Conservation (phyloP, 2,797 vertebrate genomes). For the Chromobotia macracanthus region DNA sequence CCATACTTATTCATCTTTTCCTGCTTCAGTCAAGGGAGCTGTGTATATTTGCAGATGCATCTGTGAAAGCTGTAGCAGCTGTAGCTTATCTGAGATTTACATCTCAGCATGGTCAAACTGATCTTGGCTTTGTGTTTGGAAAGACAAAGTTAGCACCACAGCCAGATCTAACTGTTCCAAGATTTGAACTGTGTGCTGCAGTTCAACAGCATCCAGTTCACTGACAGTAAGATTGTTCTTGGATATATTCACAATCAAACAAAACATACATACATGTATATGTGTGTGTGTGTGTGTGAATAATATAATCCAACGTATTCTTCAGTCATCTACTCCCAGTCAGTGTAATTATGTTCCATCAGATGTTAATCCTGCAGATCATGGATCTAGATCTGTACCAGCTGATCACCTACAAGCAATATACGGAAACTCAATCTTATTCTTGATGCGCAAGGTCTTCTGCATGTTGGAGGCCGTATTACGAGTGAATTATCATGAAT, state of each 20-base stretch:
- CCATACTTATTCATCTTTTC: not conserved
- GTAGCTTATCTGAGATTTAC: not conserved
- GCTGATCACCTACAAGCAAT: not conserved
- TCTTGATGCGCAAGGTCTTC: not conserved
- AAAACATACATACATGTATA: too few species aligned
- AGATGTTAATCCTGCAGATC: conserved; percentile 11
- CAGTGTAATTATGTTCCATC: conserved; percentile 35
- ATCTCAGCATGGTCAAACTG: not conserved
- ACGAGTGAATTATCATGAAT: not conserved
- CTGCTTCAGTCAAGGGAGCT: not conserved
- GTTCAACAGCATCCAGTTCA: not conserved
- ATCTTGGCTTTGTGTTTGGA: not conserved
- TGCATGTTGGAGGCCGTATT: not conserved
- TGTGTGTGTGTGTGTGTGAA: too few species aligned
- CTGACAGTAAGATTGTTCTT: not conserved
- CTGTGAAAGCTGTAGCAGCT: not conserved
- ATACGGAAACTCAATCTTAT: not conserved
- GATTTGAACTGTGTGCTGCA: not conserved
- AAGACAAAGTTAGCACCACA: not conserved
- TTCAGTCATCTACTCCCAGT: not conserved
- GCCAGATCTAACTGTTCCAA: conserved; percentile 3
- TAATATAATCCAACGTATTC: conserved; percentile 14
- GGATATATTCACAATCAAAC: not conserved
- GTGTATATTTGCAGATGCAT: conserved; percentile 9
- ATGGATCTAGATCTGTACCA: conserved; percentile 4